These are phyloP conservation scores for Halcyon malimbica DNA, from an alignment of 2,113 vertebrate species.

Conservation along the genomic window DNA sequence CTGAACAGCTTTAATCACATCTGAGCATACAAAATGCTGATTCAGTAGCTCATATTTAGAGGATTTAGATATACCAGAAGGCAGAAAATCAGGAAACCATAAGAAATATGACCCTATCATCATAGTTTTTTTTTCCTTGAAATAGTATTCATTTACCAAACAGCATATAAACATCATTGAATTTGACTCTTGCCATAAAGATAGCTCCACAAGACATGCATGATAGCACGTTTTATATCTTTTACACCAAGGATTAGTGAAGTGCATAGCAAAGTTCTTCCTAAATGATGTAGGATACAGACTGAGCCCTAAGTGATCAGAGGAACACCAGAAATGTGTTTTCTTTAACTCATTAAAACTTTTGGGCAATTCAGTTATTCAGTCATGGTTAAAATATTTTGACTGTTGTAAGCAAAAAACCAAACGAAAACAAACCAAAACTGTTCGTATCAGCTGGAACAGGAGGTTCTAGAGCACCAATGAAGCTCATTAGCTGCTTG, in stretches of 20 bases:
- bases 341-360: neutral
- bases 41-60: slow-evolving; percentile 50
- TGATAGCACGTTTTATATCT: neutral
- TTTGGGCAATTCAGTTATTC: neutral
- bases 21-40: slow-evolving; percentile 47
- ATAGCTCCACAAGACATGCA: neutral
- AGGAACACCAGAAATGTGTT: neutral
- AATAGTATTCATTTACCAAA: neutral
- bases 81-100: slow-evolving; percentile 19
- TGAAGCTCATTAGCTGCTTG: neutral
- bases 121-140: neutral
- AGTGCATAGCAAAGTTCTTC: neutral
- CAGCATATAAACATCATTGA: neutral
- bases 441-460: neutral
- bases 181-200: neutral
- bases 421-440: neutral
- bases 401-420: neutral
- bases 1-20: slow-evolving; percentile 12
- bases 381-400: neutral
- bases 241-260: neutral
- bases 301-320: neutral
- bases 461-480: neutral
- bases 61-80: slow-evolving; percentile 25
- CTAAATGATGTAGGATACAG: neutral
- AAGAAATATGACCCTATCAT: slow-evolving; percentile 5